phyloP scores from a whole-genome alignment of 2,797 vertebrate species.

The Sebastes diploproa region DNA sequence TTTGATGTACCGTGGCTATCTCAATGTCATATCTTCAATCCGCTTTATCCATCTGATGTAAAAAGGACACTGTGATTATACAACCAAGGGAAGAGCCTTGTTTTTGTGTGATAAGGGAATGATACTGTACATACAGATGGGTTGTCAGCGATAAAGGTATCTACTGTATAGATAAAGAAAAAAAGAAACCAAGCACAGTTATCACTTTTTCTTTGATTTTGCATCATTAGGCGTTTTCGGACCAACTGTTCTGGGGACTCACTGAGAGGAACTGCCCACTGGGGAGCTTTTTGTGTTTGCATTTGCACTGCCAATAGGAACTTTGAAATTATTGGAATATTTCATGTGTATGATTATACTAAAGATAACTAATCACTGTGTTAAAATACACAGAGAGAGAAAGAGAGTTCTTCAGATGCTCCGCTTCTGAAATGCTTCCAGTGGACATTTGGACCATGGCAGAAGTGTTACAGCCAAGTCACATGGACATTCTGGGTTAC shows the following conservation, averaged over 20 bases:
- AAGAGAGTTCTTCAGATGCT: background rate
- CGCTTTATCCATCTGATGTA: slow-evolving; percentile 26
- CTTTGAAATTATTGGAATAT: background rate
- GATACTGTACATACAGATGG: background rate
- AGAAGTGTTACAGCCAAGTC: slow-evolving; percentile 18
- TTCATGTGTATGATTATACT: background rate
- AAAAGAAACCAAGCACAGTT: background rate
- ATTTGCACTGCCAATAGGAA: too few relatives aligned
- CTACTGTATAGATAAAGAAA: background rate
- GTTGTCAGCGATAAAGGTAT: background rate
- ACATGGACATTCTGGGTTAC: slow-evolving; percentile 11
- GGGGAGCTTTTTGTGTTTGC: too few relatives aligned
- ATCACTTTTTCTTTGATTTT: slow-evolving; percentile 39
- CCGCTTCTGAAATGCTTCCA: slow-evolving; percentile 17
- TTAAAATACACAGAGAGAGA: background rate
- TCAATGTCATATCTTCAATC: slow-evolving; percentile 54
- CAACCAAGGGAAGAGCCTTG: background rate
- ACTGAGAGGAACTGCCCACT: too few relatives aligned
- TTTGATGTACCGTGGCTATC: slow-evolving; percentile 45
- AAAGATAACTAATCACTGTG: background rate
- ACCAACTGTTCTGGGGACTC: too few relatives aligned
- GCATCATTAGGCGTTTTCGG: slow-evolving; percentile 14
- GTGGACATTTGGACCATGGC: slow-evolving; percentile 35
- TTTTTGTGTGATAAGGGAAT: slow-evolving; percentile 1
- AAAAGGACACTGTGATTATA: slow-evolving; percentile 18